These are phyloP conservation scores for Watsonalla cultraria DNA, from an alignment of 2,888 invertebrate genomes.

Conservation along the genomic window DNA sequence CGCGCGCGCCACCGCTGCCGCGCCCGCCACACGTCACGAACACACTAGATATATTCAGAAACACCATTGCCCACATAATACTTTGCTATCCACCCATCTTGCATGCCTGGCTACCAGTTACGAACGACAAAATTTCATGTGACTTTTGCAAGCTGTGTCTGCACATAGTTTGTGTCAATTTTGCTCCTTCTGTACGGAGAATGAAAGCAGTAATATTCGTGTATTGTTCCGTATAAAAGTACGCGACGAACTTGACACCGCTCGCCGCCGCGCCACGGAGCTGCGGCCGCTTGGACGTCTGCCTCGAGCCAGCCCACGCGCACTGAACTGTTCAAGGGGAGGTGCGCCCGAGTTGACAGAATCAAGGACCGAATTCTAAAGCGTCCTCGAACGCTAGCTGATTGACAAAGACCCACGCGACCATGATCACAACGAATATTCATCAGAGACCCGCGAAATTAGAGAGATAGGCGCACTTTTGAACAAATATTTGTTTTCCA, in stretches of 20 bases:
- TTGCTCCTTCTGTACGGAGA: no score
- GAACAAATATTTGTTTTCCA: no score
- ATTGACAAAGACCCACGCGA: no score
- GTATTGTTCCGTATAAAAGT: conserved; percentile 8
- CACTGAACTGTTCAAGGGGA: conserved; percentile 23
- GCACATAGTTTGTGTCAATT: no score
- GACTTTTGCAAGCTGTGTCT: neutral
- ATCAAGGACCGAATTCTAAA: conserved; percentile 7
- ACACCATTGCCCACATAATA: neutral
- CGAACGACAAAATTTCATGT: no score
- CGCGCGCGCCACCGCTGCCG: conserved; percentile 38
- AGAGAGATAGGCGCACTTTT: no score
- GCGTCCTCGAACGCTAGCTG: neutral
- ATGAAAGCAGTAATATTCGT: neutral
- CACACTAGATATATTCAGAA: neutral
- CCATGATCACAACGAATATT: neutral
- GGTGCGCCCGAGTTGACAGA: conserved; percentile 27
- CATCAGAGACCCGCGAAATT: no score
- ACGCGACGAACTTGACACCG: conserved; percentile 31
- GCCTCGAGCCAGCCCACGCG: conserved; percentile 27
- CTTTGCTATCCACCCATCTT: neutral
- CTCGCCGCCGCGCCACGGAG: conserved; percentile 30
- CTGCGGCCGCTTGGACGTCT: conserved; percentile 43
- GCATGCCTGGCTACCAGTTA: neutral
- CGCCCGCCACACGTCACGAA: conserved; percentile 9